phyloP scores from a whole-genome alignment of 2,797 vertebrate genomes.

The Pampus argenteus region DNA sequence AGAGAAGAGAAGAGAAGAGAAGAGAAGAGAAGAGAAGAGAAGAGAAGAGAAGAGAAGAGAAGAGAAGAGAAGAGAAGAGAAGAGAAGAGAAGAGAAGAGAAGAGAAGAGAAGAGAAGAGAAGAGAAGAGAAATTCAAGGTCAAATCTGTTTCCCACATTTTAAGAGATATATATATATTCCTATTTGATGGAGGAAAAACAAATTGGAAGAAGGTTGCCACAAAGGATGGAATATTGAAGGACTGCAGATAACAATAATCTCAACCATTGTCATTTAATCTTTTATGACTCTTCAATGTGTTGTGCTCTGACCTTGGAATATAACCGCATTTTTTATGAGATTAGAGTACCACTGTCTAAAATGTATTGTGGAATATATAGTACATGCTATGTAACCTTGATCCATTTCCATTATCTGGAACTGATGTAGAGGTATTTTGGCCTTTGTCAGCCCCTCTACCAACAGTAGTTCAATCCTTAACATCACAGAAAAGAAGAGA shows the following conservation, averaged over 20 bases:
- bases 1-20: constrained; percentile 1
- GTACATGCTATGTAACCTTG: constrained; percentile 23
- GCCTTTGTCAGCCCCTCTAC: background rate
- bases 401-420: background rate
- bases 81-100: background rate
- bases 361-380: background rate
- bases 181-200: constrained; percentile 39
- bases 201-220: constrained; percentile 33
- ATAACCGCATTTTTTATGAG: constrained; percentile 8
- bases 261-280: constrained; percentile 47
- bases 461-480: constrained; percentile 2
- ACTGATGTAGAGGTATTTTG: background rate
- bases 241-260: constrained; percentile 58
- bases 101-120: background rate
- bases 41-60: background rate
- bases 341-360: constrained; percentile 2
- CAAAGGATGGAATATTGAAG: constrained; percentile 45
- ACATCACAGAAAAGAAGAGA: background rate
- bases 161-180: constrained; percentile 34
- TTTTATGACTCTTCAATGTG: constrained; percentile 53
- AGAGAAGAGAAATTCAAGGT: constrained; percentile 32
- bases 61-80: background rate
- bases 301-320: constrained; percentile 59
- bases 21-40: constrained; percentile 5
- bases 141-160: constrained; percentile 21